These are phyloP conservation scores for Grammomys surdaster DNA, from an alignment of 2,113 vertebrate genomes.

Conservation along the genomic window DNA sequence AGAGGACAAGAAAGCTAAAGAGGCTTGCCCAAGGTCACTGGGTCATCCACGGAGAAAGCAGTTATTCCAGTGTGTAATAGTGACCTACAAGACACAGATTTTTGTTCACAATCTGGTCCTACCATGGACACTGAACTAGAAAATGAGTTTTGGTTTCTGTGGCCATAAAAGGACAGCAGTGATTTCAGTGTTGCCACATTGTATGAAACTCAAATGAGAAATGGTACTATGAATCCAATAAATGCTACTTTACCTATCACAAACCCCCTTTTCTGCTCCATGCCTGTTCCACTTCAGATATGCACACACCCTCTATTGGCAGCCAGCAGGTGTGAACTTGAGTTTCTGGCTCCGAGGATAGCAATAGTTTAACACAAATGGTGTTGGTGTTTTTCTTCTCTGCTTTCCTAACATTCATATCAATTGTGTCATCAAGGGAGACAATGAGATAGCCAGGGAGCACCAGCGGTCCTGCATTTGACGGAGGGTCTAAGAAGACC, in stretches of 20 bases:
- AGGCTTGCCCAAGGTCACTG: not conserved
- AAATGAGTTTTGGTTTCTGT: constrained; percentile 5
- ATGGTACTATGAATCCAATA: not conserved
- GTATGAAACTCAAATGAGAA: constrained; percentile 17
- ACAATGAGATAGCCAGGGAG: not conserved
- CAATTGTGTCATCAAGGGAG: not conserved
- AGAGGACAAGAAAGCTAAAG: not conserved
- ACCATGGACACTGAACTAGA: not conserved
- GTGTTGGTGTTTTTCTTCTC: constrained; percentile 26
- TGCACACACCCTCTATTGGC: not conserved
- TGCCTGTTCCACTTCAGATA: constrained; percentile 13
- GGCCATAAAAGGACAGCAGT: constrained; percentile 1
- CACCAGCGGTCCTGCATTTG: not conserved
- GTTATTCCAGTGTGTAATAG: not conserved
- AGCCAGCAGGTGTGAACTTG: not conserved
- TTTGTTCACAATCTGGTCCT: not conserved
- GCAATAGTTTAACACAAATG: not conserved
- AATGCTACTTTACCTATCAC: not conserved
- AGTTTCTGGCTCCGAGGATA: constrained; percentile 13
- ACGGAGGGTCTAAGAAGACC: not conserved
- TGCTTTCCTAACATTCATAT: not conserved
- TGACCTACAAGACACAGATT: constrained; percentile 21
- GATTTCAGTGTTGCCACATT: constrained; percentile 15
- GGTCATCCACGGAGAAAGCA: not conserved
- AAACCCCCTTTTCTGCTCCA: not conserved